Percentiles rank a stretch among this genome's conserved stretches.
Evolutionary conservation across 2,888 invertebrate genomes (phyloP).

Genomic region (Epiblema foenella): DNA sequence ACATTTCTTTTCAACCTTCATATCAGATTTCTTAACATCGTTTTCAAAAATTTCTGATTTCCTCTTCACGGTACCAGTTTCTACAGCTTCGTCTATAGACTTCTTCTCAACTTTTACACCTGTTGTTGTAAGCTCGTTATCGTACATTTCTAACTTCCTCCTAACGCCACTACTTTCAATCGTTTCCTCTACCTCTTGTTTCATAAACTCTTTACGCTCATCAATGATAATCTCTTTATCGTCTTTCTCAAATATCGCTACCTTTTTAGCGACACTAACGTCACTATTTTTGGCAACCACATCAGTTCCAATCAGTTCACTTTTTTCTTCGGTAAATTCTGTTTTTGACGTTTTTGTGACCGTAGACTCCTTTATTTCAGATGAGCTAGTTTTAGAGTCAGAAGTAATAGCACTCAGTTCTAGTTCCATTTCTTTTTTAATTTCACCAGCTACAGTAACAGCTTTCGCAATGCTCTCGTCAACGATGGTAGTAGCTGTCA

Average conservation of each 20-base stretch:
- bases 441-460: constrained; percentile 65
- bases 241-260: constrained; percentile 48
- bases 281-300: constrained; percentile 48
- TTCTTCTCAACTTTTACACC: constrained; percentile 39
- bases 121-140: constrained; percentile 42
- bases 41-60: constrained; percentile 53
- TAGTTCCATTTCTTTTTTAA: constrained; percentile 66
- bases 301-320: constrained; percentile 47
- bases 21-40: constrained; percentile 37
- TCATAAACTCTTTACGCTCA: constrained; percentile 52
- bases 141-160: constrained; percentile 52
- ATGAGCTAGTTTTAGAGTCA: constrained; percentile 24
- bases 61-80: constrained; percentile 52
- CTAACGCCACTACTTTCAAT: constrained; percentile 56
- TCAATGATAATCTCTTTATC: constrained; percentile 47
- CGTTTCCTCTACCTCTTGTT: constrained; percentile 55
- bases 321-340: constrained; percentile 45
- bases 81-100: constrained; percentile 23
- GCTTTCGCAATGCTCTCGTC: constrained; percentile 72
- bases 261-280: constrained; percentile 47
- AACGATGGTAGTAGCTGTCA: constrained; percentile 65
- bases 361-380: constrained; percentile 13
- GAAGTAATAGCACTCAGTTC: constrained; percentile 51
- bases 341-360: constrained; percentile 21
- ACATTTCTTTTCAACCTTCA: constrained; percentile 34